These are phyloP conservation scores for Agelas oroides DNA, from an alignment of 37 sponge, comb jelly and placozoan genomes.

Conservation along the genomic window DNA sequence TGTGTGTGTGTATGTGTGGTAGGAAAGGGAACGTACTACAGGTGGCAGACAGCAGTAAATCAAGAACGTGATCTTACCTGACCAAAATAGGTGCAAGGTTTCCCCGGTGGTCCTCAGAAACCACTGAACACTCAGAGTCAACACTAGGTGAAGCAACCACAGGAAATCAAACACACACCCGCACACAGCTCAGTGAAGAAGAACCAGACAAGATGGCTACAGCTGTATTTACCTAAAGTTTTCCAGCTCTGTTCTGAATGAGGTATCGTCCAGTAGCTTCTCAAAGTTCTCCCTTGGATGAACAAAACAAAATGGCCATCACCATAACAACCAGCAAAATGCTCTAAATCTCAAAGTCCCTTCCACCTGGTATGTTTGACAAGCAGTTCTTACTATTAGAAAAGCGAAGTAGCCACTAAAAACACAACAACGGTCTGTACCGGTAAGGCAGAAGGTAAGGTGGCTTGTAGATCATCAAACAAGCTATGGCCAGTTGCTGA, in stretches of 20 bases:
- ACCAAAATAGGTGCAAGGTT: conserved; percentile 73
- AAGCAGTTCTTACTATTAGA: no score
- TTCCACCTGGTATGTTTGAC: no score
- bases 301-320: no score
- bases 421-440: no score
- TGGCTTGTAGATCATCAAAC: conserved; percentile 73
- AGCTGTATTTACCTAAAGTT: conserved; percentile 68
- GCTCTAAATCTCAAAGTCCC: no score
- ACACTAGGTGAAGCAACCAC: conserved; percentile 14
- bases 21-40: neutral
- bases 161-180: no score
- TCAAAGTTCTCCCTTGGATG: conserved; percentile 85
- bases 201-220: no score
- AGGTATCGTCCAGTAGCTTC: conserved; percentile 65
- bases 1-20: neutral
- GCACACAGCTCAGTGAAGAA: no score
- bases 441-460: conserved; percentile 66
- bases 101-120: conserved; percentile 66
- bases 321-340: neutral
- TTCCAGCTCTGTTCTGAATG: conserved; percentile 72
- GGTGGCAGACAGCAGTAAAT: neutral
- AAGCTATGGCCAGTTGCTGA: conserved; percentile 78
- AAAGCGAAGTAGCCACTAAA: no score
- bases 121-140: conserved; percentile 50
- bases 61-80: conserved; percentile 38